Conservation (phyloP, 2,797 vertebrate genomes). For the Fistularia tabacaria region DNA sequence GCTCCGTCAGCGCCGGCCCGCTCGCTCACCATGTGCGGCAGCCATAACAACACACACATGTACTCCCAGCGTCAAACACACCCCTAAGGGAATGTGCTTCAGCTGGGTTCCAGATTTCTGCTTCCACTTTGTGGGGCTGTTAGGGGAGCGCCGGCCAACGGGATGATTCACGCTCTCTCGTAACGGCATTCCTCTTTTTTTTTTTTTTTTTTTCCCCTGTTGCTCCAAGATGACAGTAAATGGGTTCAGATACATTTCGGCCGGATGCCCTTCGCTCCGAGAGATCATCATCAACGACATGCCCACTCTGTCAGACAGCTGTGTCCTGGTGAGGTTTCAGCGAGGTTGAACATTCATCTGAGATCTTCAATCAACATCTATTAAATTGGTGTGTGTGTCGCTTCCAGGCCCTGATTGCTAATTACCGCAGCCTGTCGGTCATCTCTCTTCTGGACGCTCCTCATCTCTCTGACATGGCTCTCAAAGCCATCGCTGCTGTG, state of each 20-base stretch:
- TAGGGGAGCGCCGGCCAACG: conserved; percentile 4
- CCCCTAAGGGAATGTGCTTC: conserved; percentile 21
- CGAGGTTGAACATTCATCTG: neutral
- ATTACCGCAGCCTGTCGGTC: conserved; percentile 66
- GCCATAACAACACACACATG: conserved; percentile 35
- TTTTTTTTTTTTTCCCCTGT: conserved; percentile 21
- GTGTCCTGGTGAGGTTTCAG: conserved; percentile 23
- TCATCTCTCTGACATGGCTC: conserved; percentile 73
- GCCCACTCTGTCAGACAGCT: conserved; percentile 77
- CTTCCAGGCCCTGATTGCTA: conserved; percentile 74
- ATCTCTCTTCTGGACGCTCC: conserved; percentile 74
- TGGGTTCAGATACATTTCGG: conserved; percentile 76
- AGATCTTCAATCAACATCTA: neutral
- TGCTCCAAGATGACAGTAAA: conserved; percentile 76
- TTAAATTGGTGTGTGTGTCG: neutral
- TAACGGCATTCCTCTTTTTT: conserved; percentile 19
- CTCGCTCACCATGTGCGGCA: conserved; percentile 49
- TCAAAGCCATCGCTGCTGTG: conserved; percentile 70
- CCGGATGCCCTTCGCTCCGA: conserved; percentile 71
- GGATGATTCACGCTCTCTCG: conserved; percentile 29
- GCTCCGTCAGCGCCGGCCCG: conserved; percentile 30
- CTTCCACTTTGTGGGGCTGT: conserved; percentile 42
- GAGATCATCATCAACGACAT: conserved; percentile 79
- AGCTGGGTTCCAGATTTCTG: conserved; percentile 53
- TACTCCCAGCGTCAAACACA: conserved; percentile 14